phyloP scores from a whole-genome alignment of 2,113 vertebrate species.

The Anoura caudifer region DNA sequence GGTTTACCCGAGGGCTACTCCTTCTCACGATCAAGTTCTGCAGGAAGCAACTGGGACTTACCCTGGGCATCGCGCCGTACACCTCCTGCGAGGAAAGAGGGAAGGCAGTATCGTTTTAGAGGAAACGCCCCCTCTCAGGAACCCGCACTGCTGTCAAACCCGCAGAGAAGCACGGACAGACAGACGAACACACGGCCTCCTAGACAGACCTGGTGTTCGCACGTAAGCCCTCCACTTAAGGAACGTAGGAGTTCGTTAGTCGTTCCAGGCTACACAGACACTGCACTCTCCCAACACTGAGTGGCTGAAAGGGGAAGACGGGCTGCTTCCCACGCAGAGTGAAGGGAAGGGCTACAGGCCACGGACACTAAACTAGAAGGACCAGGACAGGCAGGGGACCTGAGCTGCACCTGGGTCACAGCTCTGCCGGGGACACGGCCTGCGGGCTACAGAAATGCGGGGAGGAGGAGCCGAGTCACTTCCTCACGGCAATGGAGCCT shows the following conservation, averaged over 20 bases:
- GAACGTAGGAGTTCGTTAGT: neutral
- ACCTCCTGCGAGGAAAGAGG: conserved; percentile 84
- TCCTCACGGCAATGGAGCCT: fast-evolving
- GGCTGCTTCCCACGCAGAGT: fast-evolving
- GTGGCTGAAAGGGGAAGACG: neutral
- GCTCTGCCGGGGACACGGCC: fast-evolving
- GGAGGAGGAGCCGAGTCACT: neutral
- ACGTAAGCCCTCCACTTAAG: neutral
- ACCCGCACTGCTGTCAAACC: neutral
- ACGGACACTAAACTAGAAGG: neutral
- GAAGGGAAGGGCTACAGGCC: neutral
- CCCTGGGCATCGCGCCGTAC: conserved; percentile 86
- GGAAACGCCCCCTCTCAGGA: neutral
- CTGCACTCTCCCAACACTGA: neutral
- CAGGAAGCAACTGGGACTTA: conserved; percentile 63
- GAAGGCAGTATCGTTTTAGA: neutral
- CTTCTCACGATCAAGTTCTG: neutral
- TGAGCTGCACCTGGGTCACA: neutral
- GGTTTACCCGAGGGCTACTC: neutral
- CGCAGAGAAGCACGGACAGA: neutral
- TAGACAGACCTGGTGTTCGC: too few relatives aligned
- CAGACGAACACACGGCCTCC: neutral
- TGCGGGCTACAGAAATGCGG: fast-evolving
- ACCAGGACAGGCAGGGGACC: neutral
- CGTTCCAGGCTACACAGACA: neutral